Evolutionary conservation across 1,140 invertebrate genomes (phyloP).

Genomic region (Drosophila sturtevanti): DNA sequence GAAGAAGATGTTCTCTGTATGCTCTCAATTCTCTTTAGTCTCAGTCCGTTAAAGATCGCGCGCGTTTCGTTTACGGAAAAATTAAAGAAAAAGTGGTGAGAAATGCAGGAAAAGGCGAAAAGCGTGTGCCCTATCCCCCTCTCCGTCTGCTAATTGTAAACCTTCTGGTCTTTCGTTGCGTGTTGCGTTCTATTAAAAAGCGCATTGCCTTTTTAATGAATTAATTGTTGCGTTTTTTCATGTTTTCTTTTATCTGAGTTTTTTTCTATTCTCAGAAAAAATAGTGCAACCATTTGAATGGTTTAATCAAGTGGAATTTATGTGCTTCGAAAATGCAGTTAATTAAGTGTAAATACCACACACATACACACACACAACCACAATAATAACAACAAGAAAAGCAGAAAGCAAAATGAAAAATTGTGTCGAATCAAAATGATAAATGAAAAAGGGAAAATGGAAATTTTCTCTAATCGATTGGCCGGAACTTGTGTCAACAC

Average conservation of each 20-base stretch:
- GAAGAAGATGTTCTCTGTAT: slow-evolving; percentile 20
- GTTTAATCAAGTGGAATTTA: slow-evolving; percentile 82
- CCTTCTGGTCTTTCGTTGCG: slow-evolving; percentile 23
- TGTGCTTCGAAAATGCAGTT: slow-evolving; percentile 72
- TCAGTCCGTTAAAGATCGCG: slow-evolving; percentile 63
- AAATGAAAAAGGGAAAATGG: background rate
- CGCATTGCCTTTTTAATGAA: slow-evolving; percentile 70
- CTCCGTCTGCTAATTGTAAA: background rate
- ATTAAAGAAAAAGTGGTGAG: background rate
- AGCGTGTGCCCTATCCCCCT: slow-evolving; percentile 57
- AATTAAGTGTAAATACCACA: slow-evolving; percentile 76
- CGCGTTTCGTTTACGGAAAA: slow-evolving; percentile 34
- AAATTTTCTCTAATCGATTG: slow-evolving; percentile 19
- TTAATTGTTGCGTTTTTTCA: slow-evolving; percentile 62
- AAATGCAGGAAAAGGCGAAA: slow-evolving; percentile 55
- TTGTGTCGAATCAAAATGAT: background rate
- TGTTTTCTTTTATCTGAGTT: slow-evolving; percentile 19
- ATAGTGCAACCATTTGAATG: slow-evolving; percentile 64
- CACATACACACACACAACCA: too few relatives aligned
- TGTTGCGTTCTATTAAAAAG: slow-evolving; percentile 51
- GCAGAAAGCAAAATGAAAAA: slow-evolving; percentile 22
- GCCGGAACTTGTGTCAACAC: slow-evolving; percentile 32
- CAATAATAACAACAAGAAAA: slow-evolving; percentile 33
- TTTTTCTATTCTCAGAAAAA: slow-evolving; percentile 33
- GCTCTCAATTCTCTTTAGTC: slow-evolving; percentile 12